A percentile compares a stretch with the other conserved stretches of the same genome.
These are phyloP conservation scores for Maniola jurtina DNA, from an alignment of 1,140 invertebrate species.

Conservation along the genomic window DNA sequence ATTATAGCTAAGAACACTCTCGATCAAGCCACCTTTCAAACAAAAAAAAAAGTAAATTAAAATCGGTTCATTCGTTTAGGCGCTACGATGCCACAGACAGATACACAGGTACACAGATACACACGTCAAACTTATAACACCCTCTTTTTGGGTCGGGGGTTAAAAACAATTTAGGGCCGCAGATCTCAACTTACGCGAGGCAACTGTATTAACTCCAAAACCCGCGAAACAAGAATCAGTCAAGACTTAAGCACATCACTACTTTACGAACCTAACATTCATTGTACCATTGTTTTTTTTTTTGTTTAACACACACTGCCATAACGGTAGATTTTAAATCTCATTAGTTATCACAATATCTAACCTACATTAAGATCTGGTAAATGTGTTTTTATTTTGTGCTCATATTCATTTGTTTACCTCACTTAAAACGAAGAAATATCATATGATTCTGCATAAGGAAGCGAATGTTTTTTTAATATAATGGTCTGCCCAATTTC, in stretches of 20 bases:
- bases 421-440: slow-evolving; percentile 15
- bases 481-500: slow-evolving; percentile 20
- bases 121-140: too few relatives aligned
- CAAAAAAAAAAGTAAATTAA: too few relatives aligned
- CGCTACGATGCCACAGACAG: too few relatives aligned
- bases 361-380: slow-evolving; percentile 72
- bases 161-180: too few relatives aligned
- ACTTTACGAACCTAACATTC: slow-evolving; percentile 56
- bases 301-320: slow-evolving; percentile 53
- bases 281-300: slow-evolving; percentile 66
- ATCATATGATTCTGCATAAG: slow-evolving; percentile 6
- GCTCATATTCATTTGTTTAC: slow-evolving; percentile 39
- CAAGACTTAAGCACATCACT: slow-evolving; percentile 58
- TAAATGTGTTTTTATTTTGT: slow-evolving; percentile 58
- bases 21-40: too few relatives aligned
- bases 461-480: slow-evolving; percentile 6
- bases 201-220: slow-evolving; percentile 36
- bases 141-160: too few relatives aligned
- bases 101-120: too few relatives aligned
- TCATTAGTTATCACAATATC: slow-evolving; percentile 75
- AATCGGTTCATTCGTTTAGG: too few relatives aligned
- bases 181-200: background rate
- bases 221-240: slow-evolving; percentile 47
- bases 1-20: too few relatives aligned
- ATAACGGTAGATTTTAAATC: slow-evolving; percentile 63